phyloP scores from a whole-genome alignment of 2,113 vertebrate species.

The Miniopterus natalensis region DNA sequence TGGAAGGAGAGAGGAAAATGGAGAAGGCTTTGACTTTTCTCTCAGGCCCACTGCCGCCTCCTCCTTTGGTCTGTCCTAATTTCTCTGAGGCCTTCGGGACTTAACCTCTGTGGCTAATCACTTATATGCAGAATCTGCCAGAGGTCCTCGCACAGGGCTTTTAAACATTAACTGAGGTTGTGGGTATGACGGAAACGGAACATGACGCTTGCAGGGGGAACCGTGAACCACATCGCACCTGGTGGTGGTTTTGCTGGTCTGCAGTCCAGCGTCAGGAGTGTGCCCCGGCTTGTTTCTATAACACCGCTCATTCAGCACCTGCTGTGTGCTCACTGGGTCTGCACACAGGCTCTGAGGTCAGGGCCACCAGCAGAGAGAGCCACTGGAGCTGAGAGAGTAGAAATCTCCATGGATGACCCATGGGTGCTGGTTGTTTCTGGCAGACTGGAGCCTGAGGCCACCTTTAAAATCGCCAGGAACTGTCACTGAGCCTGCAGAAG shows the following conservation, averaged over 20 bases:
- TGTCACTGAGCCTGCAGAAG: neutral
- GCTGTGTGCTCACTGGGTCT: neutral
- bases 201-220: neutral
- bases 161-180: constrained; percentile 63
- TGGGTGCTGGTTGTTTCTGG: neutral
- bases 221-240: neutral
- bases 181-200: neutral
- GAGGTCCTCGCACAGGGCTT: constrained; percentile 25
- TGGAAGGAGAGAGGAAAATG: neutral
- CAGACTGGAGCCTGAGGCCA: neutral
- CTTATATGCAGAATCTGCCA: neutral
- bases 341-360: neutral
- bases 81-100: neutral
- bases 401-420: neutral
- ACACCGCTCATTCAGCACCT: neutral
- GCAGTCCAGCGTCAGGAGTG: neutral
- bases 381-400: neutral
- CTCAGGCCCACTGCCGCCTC: neutral
- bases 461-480: neutral
- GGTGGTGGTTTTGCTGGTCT: neutral
- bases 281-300: neutral
- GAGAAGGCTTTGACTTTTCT: neutral
- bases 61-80: constrained; percentile 4
- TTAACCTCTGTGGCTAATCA: neutral
- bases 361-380: neutral